Evolutionary conservation across 1,140 invertebrate species (phyloP), one percentile per base, ranked within the genome.

Genomic region (Brachionus paranguensis): DNA sequence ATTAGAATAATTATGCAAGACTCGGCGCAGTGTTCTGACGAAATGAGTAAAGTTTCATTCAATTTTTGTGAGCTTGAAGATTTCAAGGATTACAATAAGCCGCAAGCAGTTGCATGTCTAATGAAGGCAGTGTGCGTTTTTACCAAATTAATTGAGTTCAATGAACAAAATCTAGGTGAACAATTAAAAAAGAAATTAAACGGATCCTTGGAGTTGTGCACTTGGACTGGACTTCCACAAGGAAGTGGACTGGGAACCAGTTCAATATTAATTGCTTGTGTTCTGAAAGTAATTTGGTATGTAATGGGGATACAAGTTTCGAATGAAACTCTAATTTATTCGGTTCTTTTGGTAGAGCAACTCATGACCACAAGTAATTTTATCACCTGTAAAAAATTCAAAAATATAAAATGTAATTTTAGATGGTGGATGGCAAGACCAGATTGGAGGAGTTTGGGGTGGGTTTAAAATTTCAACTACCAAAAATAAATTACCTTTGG

Each of bases 401-500:
- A 50, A 29, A 41, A 45, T 14, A 29, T 55, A 60, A 24, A 24
- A 65, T 60, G 70, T n/a, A 27, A n/a, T 50, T 47, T 50, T 45
- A 33, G 89, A 89, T 29, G 91, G 91, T 27, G 91, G 91, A 1
- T 92, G 91, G 91, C 91, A 92, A 86, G 91, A 92, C 85, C 91
- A 91, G 86, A 89, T 91, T 7, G 90, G 90, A 47, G 90, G 90
- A 0, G 86, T 91, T 2, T 85, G 87, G 43, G 89, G 89, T n/a
- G 91, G 91, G 11, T 86, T 91, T 20, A 88, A 88, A 45, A 84
- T 90, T 29, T 90, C 89, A n/a, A 84, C 87, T 37, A 90, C 88
- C 10, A 87, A 87, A 74, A 86, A 86, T 29, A 72, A 86, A 76
- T 87, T 90, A 6, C 90, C 89, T 0, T 64, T 90, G n/a, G 85